Conservation (phyloP, 2,113 vertebrate genomes). For the Formicarius rufipectus region DNA sequence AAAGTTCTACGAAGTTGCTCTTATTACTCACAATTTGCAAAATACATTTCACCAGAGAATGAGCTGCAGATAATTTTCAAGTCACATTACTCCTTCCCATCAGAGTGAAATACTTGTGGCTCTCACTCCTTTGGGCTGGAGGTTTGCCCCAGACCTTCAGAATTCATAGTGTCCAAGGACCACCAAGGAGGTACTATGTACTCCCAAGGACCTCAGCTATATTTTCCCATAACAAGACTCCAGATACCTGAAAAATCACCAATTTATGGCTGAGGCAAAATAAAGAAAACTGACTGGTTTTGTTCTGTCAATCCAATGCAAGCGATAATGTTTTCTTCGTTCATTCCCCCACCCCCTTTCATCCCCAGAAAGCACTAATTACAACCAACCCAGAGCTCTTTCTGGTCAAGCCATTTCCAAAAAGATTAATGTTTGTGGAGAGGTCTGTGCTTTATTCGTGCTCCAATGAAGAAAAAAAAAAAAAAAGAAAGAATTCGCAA, state of each 20-base stretch:
- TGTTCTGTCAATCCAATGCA: not conserved
- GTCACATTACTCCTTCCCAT: not conserved
- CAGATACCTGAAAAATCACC: not conserved
- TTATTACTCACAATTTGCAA: not conserved
- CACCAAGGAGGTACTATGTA: not conserved
- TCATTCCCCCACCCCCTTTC: accelerated
- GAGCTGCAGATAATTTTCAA: not conserved
- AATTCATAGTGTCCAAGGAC: not conserved
- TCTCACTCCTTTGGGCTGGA: not conserved
- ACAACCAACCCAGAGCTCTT: not conserved
- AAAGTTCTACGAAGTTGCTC: not conserved
- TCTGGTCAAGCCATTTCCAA: not conserved
- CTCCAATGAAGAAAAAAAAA: not conserved
- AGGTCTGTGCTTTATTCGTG: not conserved
- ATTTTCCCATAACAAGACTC: not conserved
- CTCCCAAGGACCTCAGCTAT: accelerated
- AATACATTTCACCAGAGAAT: not conserved
- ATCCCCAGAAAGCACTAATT: not conserved
- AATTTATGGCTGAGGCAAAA: not conserved
- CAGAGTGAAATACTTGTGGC: not conserved
- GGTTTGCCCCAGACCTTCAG: not conserved
- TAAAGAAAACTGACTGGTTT: not conserved
- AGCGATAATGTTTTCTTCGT: not conserved
- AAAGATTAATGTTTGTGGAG: not conserved
- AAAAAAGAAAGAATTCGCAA: not conserved